Conservation (phyloP, 2,888 invertebrate species). For the Morinoia aosen region DNA sequence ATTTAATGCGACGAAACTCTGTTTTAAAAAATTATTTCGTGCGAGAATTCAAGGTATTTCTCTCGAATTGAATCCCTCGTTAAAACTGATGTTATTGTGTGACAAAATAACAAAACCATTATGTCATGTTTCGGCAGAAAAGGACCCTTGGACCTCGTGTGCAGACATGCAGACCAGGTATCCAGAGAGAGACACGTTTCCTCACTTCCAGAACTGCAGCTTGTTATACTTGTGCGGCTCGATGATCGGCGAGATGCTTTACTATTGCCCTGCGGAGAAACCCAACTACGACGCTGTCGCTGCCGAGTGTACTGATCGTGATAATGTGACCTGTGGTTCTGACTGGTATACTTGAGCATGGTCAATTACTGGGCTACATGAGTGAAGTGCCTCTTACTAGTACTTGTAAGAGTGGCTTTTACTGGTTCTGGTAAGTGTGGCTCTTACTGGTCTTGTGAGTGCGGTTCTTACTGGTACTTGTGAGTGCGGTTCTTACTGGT, state of each 20-base stretch:
- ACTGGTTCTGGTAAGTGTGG: not conserved
- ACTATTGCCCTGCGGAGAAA: not conserved
- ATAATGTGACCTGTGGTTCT: not conserved
- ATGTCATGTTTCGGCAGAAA: not conserved
- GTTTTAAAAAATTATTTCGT: too few species aligned
- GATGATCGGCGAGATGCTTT: not conserved
- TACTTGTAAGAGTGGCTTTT: not conserved
- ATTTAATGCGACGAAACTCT: too few species aligned
- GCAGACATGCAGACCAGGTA: not conserved
- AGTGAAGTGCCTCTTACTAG: not conserved
- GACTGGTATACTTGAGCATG: not conserved
- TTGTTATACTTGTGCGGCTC: not conserved
- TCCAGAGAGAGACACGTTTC: not conserved
- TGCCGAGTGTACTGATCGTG: not conserved
- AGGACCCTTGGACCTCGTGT: not conserved
- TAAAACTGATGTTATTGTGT: too few species aligned
- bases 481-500: not conserved
- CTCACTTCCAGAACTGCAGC: not conserved
- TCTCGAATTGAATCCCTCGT: too few species aligned
- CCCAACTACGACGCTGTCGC: not conserved
- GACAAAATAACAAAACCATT: too few species aligned
- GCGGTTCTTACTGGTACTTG: not conserved
- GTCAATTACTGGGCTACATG: not conserved
- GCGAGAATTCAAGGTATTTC: too few species aligned
- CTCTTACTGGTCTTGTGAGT: not conserved